Evolutionary conservation across 2,888 invertebrate species (phyloP).

Genomic region (Temnothorax unifasciatus): DNA sequence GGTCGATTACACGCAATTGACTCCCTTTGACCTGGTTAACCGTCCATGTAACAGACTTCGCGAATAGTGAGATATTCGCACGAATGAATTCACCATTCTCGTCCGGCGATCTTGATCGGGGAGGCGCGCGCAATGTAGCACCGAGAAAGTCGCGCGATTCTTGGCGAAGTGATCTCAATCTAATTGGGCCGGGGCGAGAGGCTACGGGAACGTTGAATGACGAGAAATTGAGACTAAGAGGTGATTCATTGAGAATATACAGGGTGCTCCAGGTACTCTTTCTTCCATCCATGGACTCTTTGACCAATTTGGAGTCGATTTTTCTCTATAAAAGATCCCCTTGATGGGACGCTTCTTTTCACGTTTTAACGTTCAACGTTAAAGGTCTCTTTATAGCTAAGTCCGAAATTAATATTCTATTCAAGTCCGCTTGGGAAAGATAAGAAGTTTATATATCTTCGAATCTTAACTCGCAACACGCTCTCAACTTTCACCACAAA

Average conservation of each 20-base stretch:
- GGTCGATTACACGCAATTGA: constrained; percentile 73
- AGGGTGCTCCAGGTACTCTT: not conserved
- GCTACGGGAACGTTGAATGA: constrained; percentile 18
- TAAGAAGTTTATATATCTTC: not conserved
- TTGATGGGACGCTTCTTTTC: not conserved
- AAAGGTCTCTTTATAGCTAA: not conserved
- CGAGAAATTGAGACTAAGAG: constrained; percentile 48
- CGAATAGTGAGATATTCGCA: constrained; percentile 52
- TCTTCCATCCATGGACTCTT: constrained; percentile 9
- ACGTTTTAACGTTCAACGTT: not conserved
- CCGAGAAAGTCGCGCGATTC: constrained; percentile 26
- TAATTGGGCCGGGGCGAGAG: constrained; percentile 34
- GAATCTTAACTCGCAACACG: not conserved
- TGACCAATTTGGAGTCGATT: constrained; percentile 28
- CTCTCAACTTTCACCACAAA: not conserved
- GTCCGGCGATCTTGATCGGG: constrained; percentile 41
- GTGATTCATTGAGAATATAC: constrained; percentile 39
- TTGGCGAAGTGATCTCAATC: constrained; percentile 40
- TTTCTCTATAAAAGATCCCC: not conserved
- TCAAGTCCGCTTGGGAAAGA: not conserved
- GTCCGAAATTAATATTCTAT: not conserved
- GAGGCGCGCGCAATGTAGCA: not conserved
- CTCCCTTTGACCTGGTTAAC: constrained; percentile 61
- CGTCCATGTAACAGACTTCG: constrained; percentile 37
- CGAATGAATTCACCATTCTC: constrained; percentile 43